These are phyloP conservation scores for Melanaphis sacchari DNA, from an alignment of 1,140 invertebrate genomes.

Conservation along the genomic window DNA sequence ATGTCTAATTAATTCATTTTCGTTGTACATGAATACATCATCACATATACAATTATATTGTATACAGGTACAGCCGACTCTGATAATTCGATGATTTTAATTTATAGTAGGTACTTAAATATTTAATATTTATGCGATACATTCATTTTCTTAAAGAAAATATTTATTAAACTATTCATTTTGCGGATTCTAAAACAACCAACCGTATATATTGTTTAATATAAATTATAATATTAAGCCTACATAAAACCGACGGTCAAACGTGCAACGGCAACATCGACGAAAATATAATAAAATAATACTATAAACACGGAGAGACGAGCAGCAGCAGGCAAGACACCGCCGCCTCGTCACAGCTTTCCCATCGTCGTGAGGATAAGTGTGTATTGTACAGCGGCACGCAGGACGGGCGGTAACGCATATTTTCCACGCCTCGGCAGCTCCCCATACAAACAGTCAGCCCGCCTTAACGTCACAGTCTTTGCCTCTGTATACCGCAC, in stretches of 20 bases:
- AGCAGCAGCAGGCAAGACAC: background rate
- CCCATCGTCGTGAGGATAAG: background rate
- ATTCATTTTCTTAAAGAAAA: background rate
- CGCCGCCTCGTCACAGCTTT: background rate
- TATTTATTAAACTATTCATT: background rate
- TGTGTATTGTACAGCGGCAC: background rate
- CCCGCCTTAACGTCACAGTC: conserved; percentile 54
- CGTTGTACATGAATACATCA: too few species aligned
- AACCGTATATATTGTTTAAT: background rate
- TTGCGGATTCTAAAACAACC: background rate
- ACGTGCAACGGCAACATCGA: background rate
- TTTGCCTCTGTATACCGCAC: background rate
- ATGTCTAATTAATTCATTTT: too few species aligned
- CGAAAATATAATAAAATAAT: background rate
- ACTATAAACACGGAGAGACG: background rate
- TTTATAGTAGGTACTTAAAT: background rate
- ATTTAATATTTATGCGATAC: background rate
- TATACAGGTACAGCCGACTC: background rate
- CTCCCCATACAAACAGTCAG: conserved; percentile 54
- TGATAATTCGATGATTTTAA: background rate
- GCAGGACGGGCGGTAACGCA: conserved; percentile 19
- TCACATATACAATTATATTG: too few species aligned
- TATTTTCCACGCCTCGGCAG: conserved; percentile 55
- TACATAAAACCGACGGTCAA: background rate
- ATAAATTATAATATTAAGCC: background rate